A percentile compares a stretch with the other conserved stretches of the same genome.
Evolutionary conservation across 2,797 vertebrate species (phyloP).

Genomic region (Onychomys arenicola): DNA sequence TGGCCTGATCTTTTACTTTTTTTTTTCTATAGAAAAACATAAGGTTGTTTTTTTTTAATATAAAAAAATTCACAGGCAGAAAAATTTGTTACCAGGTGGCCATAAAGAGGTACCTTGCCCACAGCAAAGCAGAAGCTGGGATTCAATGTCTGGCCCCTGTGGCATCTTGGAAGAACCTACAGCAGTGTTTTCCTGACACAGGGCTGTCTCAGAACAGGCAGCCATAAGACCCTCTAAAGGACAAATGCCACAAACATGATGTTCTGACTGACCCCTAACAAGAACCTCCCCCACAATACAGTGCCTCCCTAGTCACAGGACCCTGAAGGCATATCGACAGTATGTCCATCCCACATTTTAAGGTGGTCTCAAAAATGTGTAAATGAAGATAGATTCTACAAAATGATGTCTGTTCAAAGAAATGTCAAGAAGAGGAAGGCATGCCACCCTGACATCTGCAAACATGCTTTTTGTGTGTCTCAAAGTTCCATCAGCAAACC

Average conservation of each 20-base stretch:
- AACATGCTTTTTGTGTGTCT: slow-evolving; percentile 26
- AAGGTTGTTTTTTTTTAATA: slow-evolving; percentile 71
- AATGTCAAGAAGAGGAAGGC: slow-evolving; percentile 47
- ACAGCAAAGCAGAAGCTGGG: accelerated
- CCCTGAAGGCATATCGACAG: slow-evolving; percentile 34
- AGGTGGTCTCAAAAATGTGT: slow-evolving; percentile 61
- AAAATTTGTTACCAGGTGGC: background rate
- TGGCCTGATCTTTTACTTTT: slow-evolving; percentile 69
- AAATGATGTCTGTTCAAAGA: slow-evolving; percentile 74
- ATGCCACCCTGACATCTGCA: slow-evolving; percentile 3
- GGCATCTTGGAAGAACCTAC: background rate
- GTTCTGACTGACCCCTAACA: background rate
- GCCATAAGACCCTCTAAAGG: background rate
- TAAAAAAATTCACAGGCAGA: slow-evolving; percentile 46
- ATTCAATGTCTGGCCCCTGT: background rate
- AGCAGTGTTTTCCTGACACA: background rate
- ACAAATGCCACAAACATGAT: background rate
- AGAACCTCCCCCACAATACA: background rate
- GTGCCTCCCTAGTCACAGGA: slow-evolving; percentile 27
- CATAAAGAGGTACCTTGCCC: slow-evolving; percentile 50
- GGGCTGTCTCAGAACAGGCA: background rate
- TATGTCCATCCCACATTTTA: background rate
- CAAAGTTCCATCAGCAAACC: slow-evolving; percentile 48
- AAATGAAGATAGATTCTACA: slow-evolving; percentile 40
- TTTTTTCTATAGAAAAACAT: slow-evolving; percentile 72